These are phyloP conservation scores for Sebastes steindachneri DNA, from an alignment of 2,797 vertebrate species.

Conservation along the genomic window DNA sequence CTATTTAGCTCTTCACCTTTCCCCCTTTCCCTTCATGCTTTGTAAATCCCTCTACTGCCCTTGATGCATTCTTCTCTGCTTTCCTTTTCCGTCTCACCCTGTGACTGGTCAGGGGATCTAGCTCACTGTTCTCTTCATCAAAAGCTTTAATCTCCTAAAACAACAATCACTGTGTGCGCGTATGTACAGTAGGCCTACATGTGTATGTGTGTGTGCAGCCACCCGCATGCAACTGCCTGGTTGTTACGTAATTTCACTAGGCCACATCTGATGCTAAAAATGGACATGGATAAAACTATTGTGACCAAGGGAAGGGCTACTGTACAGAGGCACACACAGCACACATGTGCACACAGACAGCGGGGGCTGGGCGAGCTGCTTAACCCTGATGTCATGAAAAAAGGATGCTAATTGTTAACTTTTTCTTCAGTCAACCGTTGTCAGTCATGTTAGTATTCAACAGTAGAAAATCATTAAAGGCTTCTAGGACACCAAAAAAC, in stretches of 20 bases:
- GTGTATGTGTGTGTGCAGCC: conserved; percentile 51
- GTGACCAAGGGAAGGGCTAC: conserved; percentile 70
- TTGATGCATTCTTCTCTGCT: conserved; percentile 35
- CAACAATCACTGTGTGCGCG: conserved; percentile 66
- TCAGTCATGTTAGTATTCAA: neutral
- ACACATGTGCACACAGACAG: conserved; percentile 23
- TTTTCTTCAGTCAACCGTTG: neutral
- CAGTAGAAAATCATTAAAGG: neutral
- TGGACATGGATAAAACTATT: conserved; percentile 83
- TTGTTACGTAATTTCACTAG: conserved; percentile 78
- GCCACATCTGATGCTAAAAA: conserved; percentile 83
- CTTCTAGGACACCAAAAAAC: neutral
- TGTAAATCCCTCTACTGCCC: conserved; percentile 30
- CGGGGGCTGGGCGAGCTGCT: conserved; percentile 37
- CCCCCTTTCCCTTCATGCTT: conserved; percentile 12
- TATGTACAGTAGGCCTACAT: conserved; percentile 33
- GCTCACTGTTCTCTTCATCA: conserved; percentile 62
- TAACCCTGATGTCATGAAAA: conserved; percentile 38
- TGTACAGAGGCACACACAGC: conserved; percentile 44
- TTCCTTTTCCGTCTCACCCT: conserved; percentile 43
- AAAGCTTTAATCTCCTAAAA: conserved; percentile 78
- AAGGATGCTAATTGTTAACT: neutral
- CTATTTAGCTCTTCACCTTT: neutral
- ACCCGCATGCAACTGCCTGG: conserved; percentile 62
- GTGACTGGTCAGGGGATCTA: conserved; percentile 68